phyloP scores from a whole-genome alignment of 2,797 vertebrate species.

The Pangasius sanitwongsei region DNA sequence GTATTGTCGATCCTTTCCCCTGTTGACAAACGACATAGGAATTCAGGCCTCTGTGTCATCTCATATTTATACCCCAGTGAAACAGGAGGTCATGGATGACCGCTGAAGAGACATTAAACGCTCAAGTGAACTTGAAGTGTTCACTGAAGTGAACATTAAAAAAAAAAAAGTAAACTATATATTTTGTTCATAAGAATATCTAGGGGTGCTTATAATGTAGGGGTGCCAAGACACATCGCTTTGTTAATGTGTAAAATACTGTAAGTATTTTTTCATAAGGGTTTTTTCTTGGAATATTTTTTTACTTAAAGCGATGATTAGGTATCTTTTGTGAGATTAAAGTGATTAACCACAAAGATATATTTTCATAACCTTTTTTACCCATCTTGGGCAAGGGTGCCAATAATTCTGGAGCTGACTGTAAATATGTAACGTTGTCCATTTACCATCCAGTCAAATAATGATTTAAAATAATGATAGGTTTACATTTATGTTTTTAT shows the following conservation, averaged over 20 bases:
- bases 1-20: not conserved
- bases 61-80: not conserved
- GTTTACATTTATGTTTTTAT: not conserved
- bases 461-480: not conserved
- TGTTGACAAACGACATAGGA: not conserved
- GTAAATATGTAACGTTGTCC: not conserved
- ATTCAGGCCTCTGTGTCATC: not conserved
- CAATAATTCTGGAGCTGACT: not conserved
- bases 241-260: not conserved
- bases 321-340: not conserved
- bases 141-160: not conserved
- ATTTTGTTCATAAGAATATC: not conserved
- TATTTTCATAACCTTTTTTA: not conserved
- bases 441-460: not conserved
- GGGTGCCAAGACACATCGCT: not conserved
- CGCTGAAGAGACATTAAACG: not conserved
- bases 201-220: not conserved
- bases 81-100: not conserved
- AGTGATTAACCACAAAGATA: not conserved
- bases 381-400: not conserved
- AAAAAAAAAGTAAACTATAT: not conserved
- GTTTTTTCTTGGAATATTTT: not conserved
- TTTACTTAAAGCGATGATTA: not conserved
- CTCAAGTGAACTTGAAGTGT: not conserved
- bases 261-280: not conserved